These are phyloP conservation scores for Fratercula arctica DNA, from an alignment of 2,797 vertebrate genomes.

Conservation along the genomic window DNA sequence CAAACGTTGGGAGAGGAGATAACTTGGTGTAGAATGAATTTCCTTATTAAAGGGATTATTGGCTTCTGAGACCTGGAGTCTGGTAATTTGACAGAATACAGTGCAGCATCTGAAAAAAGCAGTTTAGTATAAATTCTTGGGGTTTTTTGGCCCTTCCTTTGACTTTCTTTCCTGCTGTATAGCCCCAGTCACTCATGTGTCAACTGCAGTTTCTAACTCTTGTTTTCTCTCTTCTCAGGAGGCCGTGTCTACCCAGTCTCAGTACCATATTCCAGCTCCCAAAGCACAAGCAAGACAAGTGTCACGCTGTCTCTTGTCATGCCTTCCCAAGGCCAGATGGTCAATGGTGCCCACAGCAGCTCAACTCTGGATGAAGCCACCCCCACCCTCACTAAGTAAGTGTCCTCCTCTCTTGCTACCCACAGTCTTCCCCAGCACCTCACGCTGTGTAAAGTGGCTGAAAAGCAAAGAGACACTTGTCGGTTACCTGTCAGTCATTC, in stretches of 20 bases:
- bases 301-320: constrained; percentile 97
- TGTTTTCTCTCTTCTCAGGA: constrained; percentile 72
- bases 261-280: constrained; percentile 92
- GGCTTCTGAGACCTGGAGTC: background rate
- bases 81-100: background rate
- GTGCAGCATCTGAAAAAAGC: background rate
- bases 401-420: background rate
- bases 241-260: constrained; percentile 95
- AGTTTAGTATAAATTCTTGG: background rate
- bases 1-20: background rate
- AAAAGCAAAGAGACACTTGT: constrained; percentile 5
- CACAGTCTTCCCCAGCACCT: background rate
- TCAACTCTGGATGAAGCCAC: constrained; percentile 93
- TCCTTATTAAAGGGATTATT: background rate
- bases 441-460: background rate
- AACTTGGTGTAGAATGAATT: background rate
- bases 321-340: constrained; percentile 94
- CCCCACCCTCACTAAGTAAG: constrained; percentile 87
- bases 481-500: constrained; percentile 12
- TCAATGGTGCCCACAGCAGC: constrained; percentile 93
- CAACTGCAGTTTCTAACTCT: background rate
- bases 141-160: background rate
- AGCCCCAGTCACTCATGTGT: background rate
- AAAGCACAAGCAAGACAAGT: constrained; percentile 97
- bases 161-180: background rate